Conservation (phyloP, 2,888 invertebrate species). For the Nomada fucata region DNA sequence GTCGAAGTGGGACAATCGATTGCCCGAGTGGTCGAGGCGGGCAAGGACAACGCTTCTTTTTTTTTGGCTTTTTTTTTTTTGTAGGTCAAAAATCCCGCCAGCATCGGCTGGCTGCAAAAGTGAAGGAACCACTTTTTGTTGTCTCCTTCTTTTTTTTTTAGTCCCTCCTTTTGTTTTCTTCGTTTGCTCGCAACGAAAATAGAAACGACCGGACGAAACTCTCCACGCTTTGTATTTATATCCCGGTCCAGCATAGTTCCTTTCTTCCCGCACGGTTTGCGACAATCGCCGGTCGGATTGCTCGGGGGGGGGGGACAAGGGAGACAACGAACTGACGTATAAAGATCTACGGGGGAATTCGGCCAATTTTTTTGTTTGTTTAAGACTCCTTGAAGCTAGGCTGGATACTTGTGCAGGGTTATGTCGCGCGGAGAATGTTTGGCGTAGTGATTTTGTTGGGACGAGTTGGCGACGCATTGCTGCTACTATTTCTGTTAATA, state of each 20-base stretch:
- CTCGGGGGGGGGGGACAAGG: too few relatives aligned
- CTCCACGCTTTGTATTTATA: not conserved
- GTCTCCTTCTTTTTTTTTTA: too few relatives aligned
- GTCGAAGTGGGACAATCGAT: constrained; percentile 72
- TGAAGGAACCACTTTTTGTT: constrained; percentile 3
- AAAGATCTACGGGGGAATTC: not conserved
- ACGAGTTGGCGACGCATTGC: too few relatives aligned
- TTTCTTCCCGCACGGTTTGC: not conserved
- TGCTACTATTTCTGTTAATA: too few relatives aligned
- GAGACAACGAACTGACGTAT: not conserved
- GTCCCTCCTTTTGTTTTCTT: not conserved
- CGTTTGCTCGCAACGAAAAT: not conserved
- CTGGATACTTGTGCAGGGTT: too few relatives aligned
- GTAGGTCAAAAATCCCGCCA: constrained; percentile 44
- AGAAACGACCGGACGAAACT: not conserved
- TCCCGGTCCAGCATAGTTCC: not conserved
- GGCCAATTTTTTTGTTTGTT: not conserved
- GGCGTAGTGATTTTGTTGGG: too few relatives aligned
- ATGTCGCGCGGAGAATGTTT: too few relatives aligned
- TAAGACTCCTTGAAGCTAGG: too few relatives aligned
- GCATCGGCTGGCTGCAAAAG: constrained; percentile 20
- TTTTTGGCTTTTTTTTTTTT: constrained; percentile 48
- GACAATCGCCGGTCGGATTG: not conserved
- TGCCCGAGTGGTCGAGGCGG: constrained; percentile 19
- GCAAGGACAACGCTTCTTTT: constrained; percentile 50